These are phyloP conservation scores for Ctenodactylus gundi DNA, from an alignment of 2,113 vertebrate genomes.

Conservation along the genomic window DNA sequence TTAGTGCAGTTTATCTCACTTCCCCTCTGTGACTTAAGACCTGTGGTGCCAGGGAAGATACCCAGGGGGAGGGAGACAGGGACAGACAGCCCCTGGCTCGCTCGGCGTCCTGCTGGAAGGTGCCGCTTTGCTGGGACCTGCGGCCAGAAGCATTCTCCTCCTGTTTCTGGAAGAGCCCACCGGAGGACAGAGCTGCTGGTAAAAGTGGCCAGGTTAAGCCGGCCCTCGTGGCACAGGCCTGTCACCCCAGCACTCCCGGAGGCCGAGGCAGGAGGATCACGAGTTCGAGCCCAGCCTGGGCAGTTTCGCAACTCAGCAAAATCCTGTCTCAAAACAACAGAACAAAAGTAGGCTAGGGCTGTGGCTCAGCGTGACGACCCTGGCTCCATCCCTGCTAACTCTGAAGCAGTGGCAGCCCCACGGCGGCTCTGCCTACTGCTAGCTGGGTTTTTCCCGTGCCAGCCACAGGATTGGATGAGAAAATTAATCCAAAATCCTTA, in stretches of 20 bases:
- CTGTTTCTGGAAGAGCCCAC: background rate
- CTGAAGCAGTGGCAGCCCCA: too few relatives aligned
- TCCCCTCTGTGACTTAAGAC: background rate
- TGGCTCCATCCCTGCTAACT: background rate
- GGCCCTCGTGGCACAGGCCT: background rate
- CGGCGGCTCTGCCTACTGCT: too few relatives aligned
- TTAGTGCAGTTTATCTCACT: background rate
- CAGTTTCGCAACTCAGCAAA: background rate
- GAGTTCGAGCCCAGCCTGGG: background rate
- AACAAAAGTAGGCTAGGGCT: background rate
- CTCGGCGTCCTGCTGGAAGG: background rate
- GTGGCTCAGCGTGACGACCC: background rate
- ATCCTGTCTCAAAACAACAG: background rate
- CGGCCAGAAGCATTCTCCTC: background rate
- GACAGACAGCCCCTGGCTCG: too few relatives aligned
- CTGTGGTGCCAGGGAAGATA: background rate
- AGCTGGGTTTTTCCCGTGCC: too few relatives aligned
- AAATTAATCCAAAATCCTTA: background rate
- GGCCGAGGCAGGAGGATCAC: background rate
- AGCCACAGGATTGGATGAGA: too few relatives aligned
- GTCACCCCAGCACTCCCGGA: background rate
- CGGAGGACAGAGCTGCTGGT: background rate
- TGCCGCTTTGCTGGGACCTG: background rate
- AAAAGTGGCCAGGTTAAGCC: background rate
- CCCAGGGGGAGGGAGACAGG: background rate